These are phyloP conservation scores for Bombus affinis DNA, from an alignment of 1,140 invertebrate genomes.

Conservation along the genomic window DNA sequence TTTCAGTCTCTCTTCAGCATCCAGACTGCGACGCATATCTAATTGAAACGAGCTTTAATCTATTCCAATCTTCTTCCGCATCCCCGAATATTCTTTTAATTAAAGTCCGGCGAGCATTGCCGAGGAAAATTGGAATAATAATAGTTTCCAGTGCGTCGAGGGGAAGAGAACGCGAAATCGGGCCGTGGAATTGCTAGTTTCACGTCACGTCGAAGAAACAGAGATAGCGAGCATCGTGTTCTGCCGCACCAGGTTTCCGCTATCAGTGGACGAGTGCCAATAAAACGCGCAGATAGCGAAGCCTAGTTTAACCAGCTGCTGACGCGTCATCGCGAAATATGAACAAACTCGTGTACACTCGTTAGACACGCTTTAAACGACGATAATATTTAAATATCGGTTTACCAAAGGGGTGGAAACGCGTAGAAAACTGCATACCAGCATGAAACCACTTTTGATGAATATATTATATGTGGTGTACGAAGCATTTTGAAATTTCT, in stretches of 20 bases:
- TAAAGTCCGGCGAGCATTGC: constrained; percentile 8
- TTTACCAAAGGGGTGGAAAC: no score
- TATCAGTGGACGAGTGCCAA: constrained; percentile 40
- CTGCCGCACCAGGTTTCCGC: not conserved
- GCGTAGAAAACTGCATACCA: no score
- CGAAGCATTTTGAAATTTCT: no score
- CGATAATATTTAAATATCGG: constrained; percentile 22
- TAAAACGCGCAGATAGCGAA: constrained; percentile 30
- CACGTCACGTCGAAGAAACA: not conserved
- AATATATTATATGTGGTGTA: no score
- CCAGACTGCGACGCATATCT: no score
- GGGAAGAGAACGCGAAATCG: not conserved
- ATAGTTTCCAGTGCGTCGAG: not conserved
- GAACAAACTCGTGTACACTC: not conserved
- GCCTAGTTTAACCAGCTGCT: constrained; percentile 37
- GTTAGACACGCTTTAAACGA: not conserved
- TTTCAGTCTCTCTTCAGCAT: no score
- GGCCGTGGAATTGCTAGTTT: not conserved
- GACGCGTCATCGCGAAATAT: constrained; percentile 7
- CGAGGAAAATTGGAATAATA: not conserved
- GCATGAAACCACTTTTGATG: no score
- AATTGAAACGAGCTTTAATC: constrained; percentile 20
- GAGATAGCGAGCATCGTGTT: not conserved
- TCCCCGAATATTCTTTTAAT: constrained; percentile 25
- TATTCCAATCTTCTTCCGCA: not conserved